These are phyloP conservation scores for Tiaroga cobitis DNA, from an alignment of 2,797 vertebrate genomes.

Conservation along the genomic window DNA sequence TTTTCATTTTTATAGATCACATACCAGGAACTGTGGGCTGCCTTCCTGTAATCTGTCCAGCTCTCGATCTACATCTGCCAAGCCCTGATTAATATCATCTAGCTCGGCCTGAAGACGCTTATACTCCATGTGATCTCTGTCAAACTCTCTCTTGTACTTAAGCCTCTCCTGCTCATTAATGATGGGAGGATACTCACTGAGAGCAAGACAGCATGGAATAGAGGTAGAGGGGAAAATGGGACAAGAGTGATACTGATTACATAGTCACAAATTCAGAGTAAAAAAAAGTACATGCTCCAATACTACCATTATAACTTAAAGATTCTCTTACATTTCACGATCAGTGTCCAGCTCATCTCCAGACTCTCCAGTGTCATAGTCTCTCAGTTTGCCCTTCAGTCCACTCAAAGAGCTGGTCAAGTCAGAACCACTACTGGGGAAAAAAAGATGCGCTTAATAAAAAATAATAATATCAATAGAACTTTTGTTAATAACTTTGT, in stretches of 20 bases:
- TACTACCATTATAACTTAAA: neutral
- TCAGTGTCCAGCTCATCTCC: constrained; percentile 86
- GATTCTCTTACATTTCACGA: constrained; percentile 77
- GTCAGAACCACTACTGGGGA: constrained; percentile 40
- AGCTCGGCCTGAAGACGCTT: constrained; percentile 81
- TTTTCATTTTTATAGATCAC: constrained; percentile 14
- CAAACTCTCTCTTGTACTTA: constrained; percentile 82
- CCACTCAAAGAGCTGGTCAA: constrained; percentile 53
- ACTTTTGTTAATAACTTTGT: neutral
- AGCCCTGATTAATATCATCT: constrained; percentile 78
- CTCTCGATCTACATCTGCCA: constrained; percentile 75
- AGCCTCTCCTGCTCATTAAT: constrained; percentile 78
- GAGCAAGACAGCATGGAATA: neutral
- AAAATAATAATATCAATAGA: neutral
- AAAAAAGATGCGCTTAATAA: neutral
- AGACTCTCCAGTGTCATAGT: constrained; percentile 84
- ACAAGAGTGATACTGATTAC: neutral
- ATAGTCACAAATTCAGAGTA: neutral
- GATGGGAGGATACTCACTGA: constrained; percentile 79
- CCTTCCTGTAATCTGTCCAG: constrained; percentile 76
- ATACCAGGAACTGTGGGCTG: constrained; percentile 82
- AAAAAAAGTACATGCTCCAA: neutral
- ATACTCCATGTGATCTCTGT: constrained; percentile 82
- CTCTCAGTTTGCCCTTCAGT: constrained; percentile 69
- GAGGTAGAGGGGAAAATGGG: neutral